These are phyloP conservation scores for Yponomeuta malinellus DNA, from an alignment of 2,888 invertebrate genomes.

Conservation along the genomic window DNA sequence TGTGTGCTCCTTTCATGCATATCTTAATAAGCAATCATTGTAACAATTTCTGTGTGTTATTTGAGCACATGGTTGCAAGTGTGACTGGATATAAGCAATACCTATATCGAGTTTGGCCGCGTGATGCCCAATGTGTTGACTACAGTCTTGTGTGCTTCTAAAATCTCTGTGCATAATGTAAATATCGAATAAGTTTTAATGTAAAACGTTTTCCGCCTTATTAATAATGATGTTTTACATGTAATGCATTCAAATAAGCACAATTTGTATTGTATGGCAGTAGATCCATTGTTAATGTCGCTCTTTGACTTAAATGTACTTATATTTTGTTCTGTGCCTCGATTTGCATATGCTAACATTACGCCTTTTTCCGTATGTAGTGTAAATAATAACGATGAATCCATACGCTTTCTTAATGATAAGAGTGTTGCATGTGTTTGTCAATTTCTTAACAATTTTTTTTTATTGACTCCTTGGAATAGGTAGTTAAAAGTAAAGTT, in stretches of 20 bases:
- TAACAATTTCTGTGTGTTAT: conserved; percentile 13
- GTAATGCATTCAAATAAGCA: conserved; percentile 6
- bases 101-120: conserved; percentile 31
- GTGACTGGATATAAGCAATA: conserved; percentile 44
- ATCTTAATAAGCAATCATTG: conserved; percentile 51
- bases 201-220: conserved; percentile 63
- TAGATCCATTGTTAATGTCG: conserved; percentile 26
- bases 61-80: neutral
- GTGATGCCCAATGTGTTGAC: conserved; percentile 32
- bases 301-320: conserved; percentile 7
- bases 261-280: conserved; percentile 28
- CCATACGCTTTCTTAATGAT: conserved; percentile 73
- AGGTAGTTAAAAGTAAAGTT: conserved; percentile 32
- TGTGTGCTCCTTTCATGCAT: conserved; percentile 42
- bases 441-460: conserved; percentile 69
- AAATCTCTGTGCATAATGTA: conserved; percentile 69
- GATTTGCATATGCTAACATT: conserved; percentile 57
- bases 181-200: conserved; percentile 52
- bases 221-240: conserved; percentile 36
- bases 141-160: conserved; percentile 45
- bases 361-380: conserved; percentile 52
- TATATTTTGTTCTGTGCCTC: conserved; percentile 60
- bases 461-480: conserved; percentile 36
- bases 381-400: conserved; percentile 70
- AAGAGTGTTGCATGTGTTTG: conserved; percentile 73